phyloP scores from a whole-genome alignment of 1,140 invertebrate genomes.

The Vollenhovia emeryi region DNA sequence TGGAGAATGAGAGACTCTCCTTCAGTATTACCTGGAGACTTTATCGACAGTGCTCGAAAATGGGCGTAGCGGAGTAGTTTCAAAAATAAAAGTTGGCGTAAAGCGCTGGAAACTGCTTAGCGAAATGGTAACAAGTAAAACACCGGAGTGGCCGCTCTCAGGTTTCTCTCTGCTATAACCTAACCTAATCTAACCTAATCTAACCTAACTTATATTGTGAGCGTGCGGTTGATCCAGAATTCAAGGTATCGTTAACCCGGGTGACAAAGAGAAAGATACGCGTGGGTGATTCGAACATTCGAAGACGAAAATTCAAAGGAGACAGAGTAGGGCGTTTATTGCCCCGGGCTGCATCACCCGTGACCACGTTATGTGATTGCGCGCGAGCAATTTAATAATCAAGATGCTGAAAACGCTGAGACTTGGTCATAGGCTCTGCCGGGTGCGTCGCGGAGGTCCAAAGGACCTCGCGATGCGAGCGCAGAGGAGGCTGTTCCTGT shows the following conservation, averaged over 20 bases:
- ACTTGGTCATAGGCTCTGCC: conserved; percentile 56
- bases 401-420: conserved; percentile 72
- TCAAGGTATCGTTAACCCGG: not conserved
- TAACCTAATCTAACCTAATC: too few relatives aligned
- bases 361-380: not conserved
- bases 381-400: not conserved
- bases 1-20: too few relatives aligned
- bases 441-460: conserved; percentile 24
- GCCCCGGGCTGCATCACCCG: not conserved
- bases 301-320: not conserved
- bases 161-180: too few relatives aligned
- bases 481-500: conserved; percentile 85
- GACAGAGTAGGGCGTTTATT: not conserved
- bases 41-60: too few relatives aligned
- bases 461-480: not conserved
- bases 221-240: too few relatives aligned
- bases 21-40: too few relatives aligned
- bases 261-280: not conserved
- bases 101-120: too few relatives aligned
- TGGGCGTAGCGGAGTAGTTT: too few relatives aligned
- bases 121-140: too few relatives aligned
- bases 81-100: too few relatives aligned
- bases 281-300: not conserved
- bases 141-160: too few relatives aligned
- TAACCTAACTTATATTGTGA: too few relatives aligned